Base-by-base conservation (phyloP, 2,113 vertebrate species). In the Hydropotes inermis region DNA sequence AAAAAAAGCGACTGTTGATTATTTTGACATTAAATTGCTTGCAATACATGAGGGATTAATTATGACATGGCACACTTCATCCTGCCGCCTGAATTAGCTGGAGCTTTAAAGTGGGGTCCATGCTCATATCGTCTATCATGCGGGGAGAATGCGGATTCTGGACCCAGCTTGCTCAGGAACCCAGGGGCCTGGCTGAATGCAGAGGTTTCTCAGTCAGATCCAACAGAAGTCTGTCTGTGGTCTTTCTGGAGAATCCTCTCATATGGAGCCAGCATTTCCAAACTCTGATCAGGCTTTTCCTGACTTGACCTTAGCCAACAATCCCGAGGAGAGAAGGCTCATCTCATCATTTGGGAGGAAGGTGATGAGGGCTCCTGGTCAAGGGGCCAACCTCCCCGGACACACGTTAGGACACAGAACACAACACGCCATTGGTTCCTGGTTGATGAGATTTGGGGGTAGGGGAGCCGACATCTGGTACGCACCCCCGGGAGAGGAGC, bases 1-100 rank as follows among this genome's bases (percentile, higher is more conserved):
- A 91, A 96, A 97, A 98, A 97, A 95, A 86, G 91, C 95, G 78
- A 91, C 98, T 98, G 98, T 97, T 98, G 98, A 98, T 99, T 98
- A 98, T 99, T 99, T 99, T 98, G 98, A 98, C 98, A 98, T 98
- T 98, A 98, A 98, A 98, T 98, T 98, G 98, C 98, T 98, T 97
- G 93, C 94, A 98, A 91, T 97, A 95, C 98, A 97, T 96, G 98
- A 98, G 98, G 98, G 98, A 99, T 98, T 99, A 99, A 99, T 99
- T 98, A 98, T 74, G 91, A 99, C 98, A 98, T 97, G 98, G 98
- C 98, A 97, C 94, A 96, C 98, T 98, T 98, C 98, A 98, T 99
- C 98, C 98, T 98, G 96, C 98, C 98, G 98, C 98, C 98, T 98
- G 98, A 98, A 99, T 98, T 97, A 98, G 97, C 98, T 97, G 95